Conservation (phyloP, 2,888 invertebrate species). For the Syrista parreyssii region DNA sequence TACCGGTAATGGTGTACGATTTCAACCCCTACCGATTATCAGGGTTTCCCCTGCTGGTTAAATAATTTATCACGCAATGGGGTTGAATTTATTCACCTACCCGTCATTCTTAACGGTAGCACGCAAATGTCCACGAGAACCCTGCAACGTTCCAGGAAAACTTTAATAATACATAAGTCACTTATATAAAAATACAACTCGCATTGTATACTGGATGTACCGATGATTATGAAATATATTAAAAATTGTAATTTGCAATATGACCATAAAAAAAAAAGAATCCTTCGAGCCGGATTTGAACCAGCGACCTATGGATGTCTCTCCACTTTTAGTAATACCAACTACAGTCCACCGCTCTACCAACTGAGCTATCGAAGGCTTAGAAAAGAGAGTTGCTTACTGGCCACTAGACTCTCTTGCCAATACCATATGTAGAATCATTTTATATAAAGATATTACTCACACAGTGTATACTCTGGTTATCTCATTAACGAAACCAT, state of each 20-base stretch:
- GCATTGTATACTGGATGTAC: constrained; percentile 5
- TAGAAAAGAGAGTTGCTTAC: constrained; percentile 17
- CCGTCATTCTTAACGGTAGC: neutral
- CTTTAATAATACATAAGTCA: neutral
- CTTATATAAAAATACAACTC: constrained; percentile 1
- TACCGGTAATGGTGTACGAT: neutral
- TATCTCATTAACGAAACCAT: neutral
- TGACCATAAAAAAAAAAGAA: constrained; percentile 8
- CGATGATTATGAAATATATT: constrained; percentile 4
- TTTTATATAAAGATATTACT: neutral
- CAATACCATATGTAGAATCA: neutral
- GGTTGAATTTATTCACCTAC: constrained; percentile 2
- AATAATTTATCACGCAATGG: neutral
- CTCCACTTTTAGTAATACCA: constrained; percentile 29
- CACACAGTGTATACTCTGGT: neutral
- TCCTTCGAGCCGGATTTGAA: constrained; percentile 63
- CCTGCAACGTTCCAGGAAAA: neutral
- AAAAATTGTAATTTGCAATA: constrained; percentile 1
- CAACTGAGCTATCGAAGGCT: constrained; percentile 66
- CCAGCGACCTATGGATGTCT: constrained; percentile 65
- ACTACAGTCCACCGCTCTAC: constrained; percentile 67
- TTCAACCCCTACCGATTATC: constrained; percentile 1
- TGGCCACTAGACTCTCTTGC: neutral
- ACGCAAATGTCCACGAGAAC: neutral
- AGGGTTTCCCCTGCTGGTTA: neutral